Conservation (phyloP, 1,140 invertebrate species). For the Neodiprion fabricii region DNA sequence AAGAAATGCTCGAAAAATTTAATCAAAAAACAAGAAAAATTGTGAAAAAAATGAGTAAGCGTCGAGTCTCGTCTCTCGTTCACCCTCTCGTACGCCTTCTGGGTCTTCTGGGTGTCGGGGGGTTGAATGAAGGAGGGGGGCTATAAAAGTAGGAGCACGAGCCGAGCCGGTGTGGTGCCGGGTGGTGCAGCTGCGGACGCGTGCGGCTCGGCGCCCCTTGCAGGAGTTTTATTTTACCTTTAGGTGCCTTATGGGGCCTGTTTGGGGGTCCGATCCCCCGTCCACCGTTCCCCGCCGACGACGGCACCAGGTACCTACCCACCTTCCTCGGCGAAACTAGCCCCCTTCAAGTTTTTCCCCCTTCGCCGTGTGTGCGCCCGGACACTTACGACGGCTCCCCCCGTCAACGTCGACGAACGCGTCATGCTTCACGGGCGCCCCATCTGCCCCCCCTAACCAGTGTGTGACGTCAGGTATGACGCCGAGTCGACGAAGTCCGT, state of each 20-base stretch:
- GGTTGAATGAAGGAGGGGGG: no score
- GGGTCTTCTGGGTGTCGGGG: no score
- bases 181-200: not conserved
- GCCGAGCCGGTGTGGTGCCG: not conserved
- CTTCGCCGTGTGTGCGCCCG: slow-evolving; percentile 30
- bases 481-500: slow-evolving; percentile 41
- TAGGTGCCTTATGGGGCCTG: slow-evolving; percentile 40
- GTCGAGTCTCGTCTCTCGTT: no score
- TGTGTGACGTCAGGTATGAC: slow-evolving; percentile 62
- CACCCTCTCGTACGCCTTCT: no score
- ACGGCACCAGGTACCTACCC: not conserved
- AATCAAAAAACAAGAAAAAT: no score
- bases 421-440: slow-evolving; percentile 60
- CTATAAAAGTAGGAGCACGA: no score
- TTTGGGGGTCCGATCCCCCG: not conserved
- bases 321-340: not conserved
- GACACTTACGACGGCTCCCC: slow-evolving; percentile 40
- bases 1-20: no score
- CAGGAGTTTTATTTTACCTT: slow-evolving; percentile 53
- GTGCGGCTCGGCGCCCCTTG: not conserved
- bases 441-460: slow-evolving; percentile 59
- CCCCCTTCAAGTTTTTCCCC: no score
- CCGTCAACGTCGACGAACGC: slow-evolving; percentile 36
- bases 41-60: no score
- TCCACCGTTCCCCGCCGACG: not conserved